Evolutionary conservation across 2,888 invertebrate genomes (phyloP), one percentile per base, ranked within the genome.

Genomic region (Acanthosepion pharaonis): DNA sequence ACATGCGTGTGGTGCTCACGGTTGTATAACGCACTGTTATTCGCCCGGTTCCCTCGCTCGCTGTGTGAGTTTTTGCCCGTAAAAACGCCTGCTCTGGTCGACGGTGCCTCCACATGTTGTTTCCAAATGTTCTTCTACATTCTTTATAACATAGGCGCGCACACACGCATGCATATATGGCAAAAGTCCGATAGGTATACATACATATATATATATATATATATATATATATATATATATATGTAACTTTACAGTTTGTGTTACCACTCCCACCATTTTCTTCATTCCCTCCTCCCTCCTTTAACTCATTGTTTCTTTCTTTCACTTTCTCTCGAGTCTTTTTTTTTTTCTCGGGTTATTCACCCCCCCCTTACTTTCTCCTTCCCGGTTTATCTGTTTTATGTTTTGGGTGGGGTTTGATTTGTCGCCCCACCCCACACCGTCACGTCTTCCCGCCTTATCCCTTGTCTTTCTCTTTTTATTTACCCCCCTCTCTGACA

Each of bases 161-260:
- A 92, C 49, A 92, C 25, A 48, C 49, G 49, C 49, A 42, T 92
- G 49, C 42, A 92, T 92, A 92, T 92, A 92, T 92, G 49, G 23
- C 42, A 48, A 92, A 23, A 92, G 23, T 25, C 49, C 42, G 48
- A 92, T 42, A 92, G 20, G 25, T 92, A 15, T 92, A 92, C 48
- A 92, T 91, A n/a, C 33, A 91, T n/a, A 42, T 91, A 28, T 91
- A 33, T 91, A 91, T 91, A 33, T 91, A 91, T 91, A 91, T 42
- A 91, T 33, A 33, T 91, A 33, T 91, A 91, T 6, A 33, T 91
- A 91, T 91, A 91, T 91, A 33, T 92, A 92, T 92, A 92, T 51
- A 23, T 92, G 25, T 92, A 49, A 25, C 48, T 92, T 18, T 1
- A 48, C 49, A n/a, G 25, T 49, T 92, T 11, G 20, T 1, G 28